Percentiles rank a stretch among this genome's conserved stretches.
phyloP scores from a whole-genome alignment of 2,888 invertebrate species.

The Marasmarcha lunaedactyla region DNA sequence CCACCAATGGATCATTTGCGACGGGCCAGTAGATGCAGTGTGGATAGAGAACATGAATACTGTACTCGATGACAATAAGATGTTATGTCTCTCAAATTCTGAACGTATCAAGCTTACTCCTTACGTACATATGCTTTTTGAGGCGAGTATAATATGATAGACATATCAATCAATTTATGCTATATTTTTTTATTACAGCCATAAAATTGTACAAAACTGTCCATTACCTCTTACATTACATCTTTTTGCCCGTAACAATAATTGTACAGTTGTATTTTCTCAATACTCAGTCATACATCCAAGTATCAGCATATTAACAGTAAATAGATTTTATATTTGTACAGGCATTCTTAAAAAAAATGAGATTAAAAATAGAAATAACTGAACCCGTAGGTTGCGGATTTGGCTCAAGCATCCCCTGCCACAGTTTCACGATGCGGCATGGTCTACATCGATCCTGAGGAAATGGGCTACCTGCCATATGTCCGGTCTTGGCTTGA shows the following conservation, averaged over 20 bases:
- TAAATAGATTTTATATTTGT: too few species aligned
- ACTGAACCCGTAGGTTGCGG: slow-evolving; percentile 71
- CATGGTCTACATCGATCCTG: slow-evolving; percentile 92
- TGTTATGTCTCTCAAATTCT: slow-evolving; percentile 91
- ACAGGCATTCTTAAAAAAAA: too few species aligned
- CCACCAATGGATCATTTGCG: slow-evolving; percentile 93
- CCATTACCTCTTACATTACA: too few species aligned
- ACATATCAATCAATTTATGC: too few species aligned
- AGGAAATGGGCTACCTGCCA: slow-evolving; percentile 85
- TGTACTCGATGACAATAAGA: slow-evolving; percentile 92
- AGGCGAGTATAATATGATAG: slow-evolving; percentile 64
- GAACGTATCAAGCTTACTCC: slow-evolving; percentile 90
- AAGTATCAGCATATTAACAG: too few species aligned
- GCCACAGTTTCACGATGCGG: slow-evolving; percentile 88
- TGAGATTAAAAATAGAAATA: neutral
- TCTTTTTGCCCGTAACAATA: too few species aligned
- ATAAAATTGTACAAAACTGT: too few species aligned
- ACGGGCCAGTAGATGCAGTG: slow-evolving; percentile 92
- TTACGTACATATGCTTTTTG: slow-evolving; percentile 91
- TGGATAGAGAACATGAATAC: slow-evolving; percentile 97
- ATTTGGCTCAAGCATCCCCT: slow-evolving; percentile 90
- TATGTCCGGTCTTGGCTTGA: slow-evolving; percentile 83
- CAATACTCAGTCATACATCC: too few species aligned
- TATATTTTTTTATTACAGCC: too few species aligned
- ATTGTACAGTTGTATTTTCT: too few species aligned